Evolutionary conservation across 1,140 invertebrate species (phyloP).

Genomic region (Zelostemma sp.): DNA sequence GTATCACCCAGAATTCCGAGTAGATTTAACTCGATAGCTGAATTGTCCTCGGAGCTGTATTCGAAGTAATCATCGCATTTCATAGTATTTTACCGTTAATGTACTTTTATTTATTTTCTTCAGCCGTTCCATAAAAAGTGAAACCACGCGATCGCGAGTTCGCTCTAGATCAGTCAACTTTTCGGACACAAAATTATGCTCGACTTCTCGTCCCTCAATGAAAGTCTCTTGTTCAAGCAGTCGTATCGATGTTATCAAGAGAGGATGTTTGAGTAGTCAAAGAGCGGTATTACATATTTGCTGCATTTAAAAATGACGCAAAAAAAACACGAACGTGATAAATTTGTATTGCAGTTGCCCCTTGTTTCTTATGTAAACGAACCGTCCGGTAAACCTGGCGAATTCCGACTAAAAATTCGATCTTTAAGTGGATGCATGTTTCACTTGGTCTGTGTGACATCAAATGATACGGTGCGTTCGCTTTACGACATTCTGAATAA

Average conservation of each 20-base stretch:
- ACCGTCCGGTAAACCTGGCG: conserved; percentile 46
- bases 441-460: conserved; percentile 58
- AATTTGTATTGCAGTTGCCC: conserved; percentile 50
- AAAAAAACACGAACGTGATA: neutral
- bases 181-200: conserved; percentile 25
- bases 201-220: neutral
- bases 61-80: neutral
- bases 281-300: neutral
- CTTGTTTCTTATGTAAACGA: conserved; percentile 57
- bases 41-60: neutral
- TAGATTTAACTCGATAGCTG: neutral
- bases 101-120: conserved; percentile 2
- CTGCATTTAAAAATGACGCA: neutral
- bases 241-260: neutral
- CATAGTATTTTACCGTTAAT: neutral
- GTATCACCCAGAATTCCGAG: neutral
- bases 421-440: conserved; percentile 60
- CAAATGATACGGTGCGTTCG: conserved; percentile 53
- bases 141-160: conserved; percentile 21
- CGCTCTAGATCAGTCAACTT: conserved; percentile 55
- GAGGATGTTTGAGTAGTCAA: neutral
- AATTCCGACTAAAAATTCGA: conserved; percentile 62
- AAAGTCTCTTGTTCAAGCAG: neutral
- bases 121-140: conserved; percentile 11
- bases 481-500: conserved; percentile 60